Evolutionary conservation across 2,797 vertebrate genomes (phyloP).

Genomic region (Eupleurogrammus muticus): DNA sequence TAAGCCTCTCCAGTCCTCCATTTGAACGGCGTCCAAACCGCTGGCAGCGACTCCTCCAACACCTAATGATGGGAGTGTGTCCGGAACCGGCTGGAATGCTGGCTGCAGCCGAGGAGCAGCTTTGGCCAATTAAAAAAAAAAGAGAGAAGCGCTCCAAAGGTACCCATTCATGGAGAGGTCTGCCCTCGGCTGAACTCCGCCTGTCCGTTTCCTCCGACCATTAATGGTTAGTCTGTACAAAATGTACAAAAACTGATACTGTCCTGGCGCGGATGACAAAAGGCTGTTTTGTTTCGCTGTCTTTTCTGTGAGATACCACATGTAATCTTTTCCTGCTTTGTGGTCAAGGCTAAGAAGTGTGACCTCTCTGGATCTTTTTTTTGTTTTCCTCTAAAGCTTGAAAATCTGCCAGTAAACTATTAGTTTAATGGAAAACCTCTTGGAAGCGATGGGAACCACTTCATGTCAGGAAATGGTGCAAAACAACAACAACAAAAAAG

Average conservation of each 20-base stretch:
- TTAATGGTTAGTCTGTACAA: constrained; percentile 1
- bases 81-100: constrained; percentile 59
- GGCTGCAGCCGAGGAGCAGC: constrained; percentile 42
- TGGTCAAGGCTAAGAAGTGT: constrained; percentile 30
- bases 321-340: constrained; percentile 21
- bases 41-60: constrained; percentile 57
- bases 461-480: constrained; percentile 17
- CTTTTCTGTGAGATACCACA: constrained; percentile 22
- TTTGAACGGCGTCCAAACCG: constrained; percentile 59
- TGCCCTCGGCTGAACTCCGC: constrained; percentile 33
- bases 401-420: constrained; percentile 49
- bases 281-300: constrained; percentile 43
- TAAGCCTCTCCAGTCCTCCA: constrained; percentile 38
- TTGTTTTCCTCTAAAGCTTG: not conserved
- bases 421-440: constrained; percentile 47
- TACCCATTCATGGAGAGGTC: constrained; percentile 13
- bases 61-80: constrained; percentile 63
- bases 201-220: constrained; percentile 4
- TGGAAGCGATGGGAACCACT: constrained; percentile 28
- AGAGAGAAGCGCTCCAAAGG: constrained; percentile 24
- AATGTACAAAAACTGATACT: constrained; percentile 28
- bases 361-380: constrained; percentile 32
- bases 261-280: constrained; percentile 5
- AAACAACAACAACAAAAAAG: not conserved
- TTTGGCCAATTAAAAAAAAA: constrained; percentile 64